Conservation (phyloP, 2,888 invertebrate genomes). For the Dusona sp. region DNA sequence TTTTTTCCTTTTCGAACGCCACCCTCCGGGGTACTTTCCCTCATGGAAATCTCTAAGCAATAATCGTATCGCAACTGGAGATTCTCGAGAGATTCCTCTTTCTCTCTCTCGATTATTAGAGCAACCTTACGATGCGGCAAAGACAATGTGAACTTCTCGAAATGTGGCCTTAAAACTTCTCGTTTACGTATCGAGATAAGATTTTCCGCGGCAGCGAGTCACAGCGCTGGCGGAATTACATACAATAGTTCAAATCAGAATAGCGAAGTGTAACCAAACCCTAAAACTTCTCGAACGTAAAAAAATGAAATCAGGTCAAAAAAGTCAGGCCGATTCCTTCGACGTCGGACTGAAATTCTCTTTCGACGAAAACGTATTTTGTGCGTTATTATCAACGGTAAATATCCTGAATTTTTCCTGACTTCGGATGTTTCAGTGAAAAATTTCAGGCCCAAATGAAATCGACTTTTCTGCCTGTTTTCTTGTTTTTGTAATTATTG, state of each 20-base stretch:
- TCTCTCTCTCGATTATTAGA: conserved; percentile 6
- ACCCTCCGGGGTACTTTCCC: background rate
- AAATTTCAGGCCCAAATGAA: background rate
- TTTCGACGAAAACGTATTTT: background rate
- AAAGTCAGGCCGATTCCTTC: background rate
- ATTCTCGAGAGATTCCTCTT: conserved; percentile 1
- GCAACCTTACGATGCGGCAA: background rate
- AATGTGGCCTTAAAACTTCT: conserved; percentile 43
- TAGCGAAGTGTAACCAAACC: background rate
- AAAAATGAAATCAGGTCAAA: background rate
- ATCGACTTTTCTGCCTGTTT: background rate
- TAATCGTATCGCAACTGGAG: conserved; percentile 3
- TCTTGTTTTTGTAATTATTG: conserved; percentile 24
- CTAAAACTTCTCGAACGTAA: background rate
- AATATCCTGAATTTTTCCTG: background rate
- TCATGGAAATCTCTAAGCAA: background rate
- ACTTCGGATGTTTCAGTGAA: background rate
- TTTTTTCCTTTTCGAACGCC: background rate
- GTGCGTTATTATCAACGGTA: background rate
- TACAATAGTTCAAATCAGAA: background rate
- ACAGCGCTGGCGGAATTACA: background rate
- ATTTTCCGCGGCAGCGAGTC: conserved; percentile 12
- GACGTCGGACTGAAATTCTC: background rate
- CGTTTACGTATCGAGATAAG: conserved; percentile 58
- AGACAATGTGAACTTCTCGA: background rate